Percentiles rank a stretch among this genome's conserved stretches.
These are phyloP conservation scores for Philantomba maxwellii DNA, from an alignment of 2,113 vertebrate genomes.

Conservation along the genomic window DNA sequence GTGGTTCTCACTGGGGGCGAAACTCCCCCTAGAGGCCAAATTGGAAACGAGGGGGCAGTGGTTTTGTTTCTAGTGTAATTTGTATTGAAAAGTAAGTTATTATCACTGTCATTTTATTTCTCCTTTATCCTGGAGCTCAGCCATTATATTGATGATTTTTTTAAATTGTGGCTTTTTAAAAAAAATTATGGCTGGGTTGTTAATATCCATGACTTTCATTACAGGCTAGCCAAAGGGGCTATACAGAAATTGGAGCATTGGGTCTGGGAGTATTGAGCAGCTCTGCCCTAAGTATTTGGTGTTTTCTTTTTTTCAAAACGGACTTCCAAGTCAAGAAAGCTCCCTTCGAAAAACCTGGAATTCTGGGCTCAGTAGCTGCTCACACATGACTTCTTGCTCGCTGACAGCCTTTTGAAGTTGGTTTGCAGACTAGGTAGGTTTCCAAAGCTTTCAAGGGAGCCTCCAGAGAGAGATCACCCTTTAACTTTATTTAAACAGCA, in stretches of 20 bases:
- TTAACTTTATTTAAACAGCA: background rate
- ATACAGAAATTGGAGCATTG: background rate
- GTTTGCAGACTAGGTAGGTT: slow-evolving; percentile 1
- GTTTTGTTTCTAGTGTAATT: background rate
- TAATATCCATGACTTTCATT: background rate
- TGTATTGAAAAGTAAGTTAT: background rate
- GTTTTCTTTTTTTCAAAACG: background rate
- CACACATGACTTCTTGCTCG: background rate
- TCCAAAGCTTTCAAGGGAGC: background rate
- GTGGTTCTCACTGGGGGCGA: background rate
- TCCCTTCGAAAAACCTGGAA: background rate
- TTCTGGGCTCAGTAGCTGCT: background rate
- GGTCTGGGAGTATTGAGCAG: background rate
- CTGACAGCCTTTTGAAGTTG: background rate
- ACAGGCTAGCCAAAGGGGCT: background rate
- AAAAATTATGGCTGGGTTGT: background rate
- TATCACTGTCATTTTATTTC: slow-evolving; percentile 11
- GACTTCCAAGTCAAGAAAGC: background rate
- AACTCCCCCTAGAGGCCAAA: background rate
- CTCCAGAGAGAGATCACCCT: background rate
- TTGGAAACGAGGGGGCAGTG: background rate
- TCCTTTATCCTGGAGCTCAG: background rate
- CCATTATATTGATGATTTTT: background rate
- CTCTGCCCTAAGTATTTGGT: background rate
- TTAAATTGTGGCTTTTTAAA: background rate